phyloP scores from a whole-genome alignment of 2,797 vertebrate species.

The Siniperca undulata region DNA sequence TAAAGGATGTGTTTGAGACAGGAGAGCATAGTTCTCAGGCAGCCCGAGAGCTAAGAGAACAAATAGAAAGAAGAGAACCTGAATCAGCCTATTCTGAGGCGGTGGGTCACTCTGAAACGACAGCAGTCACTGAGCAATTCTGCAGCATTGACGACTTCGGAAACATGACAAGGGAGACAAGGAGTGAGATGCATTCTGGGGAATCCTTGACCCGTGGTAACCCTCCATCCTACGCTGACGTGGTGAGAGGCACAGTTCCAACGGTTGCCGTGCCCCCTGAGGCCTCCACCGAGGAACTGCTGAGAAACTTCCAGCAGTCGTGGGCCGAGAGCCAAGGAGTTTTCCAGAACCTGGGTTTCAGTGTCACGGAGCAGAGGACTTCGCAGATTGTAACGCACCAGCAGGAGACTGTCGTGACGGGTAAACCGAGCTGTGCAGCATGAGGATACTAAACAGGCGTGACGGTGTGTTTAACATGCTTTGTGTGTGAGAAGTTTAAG shows the following conservation, averaged over 20 bases:
- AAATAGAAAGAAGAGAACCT: slow-evolving; percentile 82
- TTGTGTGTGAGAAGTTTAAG: slow-evolving; percentile 50
- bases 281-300: slow-evolving; percentile 86
- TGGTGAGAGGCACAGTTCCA: slow-evolving; percentile 88
- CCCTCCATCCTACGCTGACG: slow-evolving; percentile 94
- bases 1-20: slow-evolving; percentile 88
- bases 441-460: slow-evolving; percentile 80
- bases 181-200: slow-evolving; percentile 77
- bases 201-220: slow-evolving; percentile 82
- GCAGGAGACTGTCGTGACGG: slow-evolving; percentile 88
- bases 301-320: slow-evolving; percentile 90
- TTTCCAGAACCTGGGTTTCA: slow-evolving; percentile 89
- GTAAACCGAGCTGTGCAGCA: slow-evolving; percentile 87
- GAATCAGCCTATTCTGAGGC: slow-evolving; percentile 61
- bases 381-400: slow-evolving; percentile 87
- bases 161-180: slow-evolving; percentile 76
- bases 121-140: slow-evolving; percentile 81
- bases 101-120: slow-evolving; percentile 73
- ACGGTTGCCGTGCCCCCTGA: slow-evolving; percentile 83
- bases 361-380: slow-evolving; percentile 85
- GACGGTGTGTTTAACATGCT: slow-evolving; percentile 71
- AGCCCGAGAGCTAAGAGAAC: slow-evolving; percentile 82
- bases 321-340: slow-evolving; percentile 91
- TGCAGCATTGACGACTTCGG: slow-evolving; percentile 85
- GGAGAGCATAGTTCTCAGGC: slow-evolving; percentile 85